phyloP scores from a whole-genome alignment of 2,113 vertebrate species.

The Nothocercus julius region DNA sequence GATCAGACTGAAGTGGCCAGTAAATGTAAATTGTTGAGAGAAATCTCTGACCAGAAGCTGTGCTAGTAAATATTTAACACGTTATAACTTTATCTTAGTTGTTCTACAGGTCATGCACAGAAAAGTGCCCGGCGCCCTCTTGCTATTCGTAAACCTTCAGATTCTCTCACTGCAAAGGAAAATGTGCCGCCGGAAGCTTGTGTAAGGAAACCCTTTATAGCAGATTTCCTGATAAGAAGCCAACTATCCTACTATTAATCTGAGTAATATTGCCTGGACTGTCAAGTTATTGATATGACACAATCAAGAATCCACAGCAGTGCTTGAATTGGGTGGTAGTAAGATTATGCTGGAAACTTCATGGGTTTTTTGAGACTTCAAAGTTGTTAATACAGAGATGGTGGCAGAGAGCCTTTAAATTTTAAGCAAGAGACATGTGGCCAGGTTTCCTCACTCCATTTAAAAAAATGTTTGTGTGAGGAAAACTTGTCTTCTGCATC shows the following conservation, averaged over 20 bases:
- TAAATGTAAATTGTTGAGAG: neutral
- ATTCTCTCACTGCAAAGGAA: slow-evolving; percentile 55
- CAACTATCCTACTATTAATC: fast-evolving
- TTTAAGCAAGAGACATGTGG: neutral
- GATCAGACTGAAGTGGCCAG: neutral
- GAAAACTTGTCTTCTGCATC: neutral
- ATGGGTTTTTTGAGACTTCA: neutral
- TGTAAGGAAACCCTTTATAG: slow-evolving; percentile 56
- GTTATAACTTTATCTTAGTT: slow-evolving; percentile 43
- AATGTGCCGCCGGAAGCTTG: slow-evolving; percentile 45
- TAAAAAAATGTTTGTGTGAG: neutral
- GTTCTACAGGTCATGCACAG: neutral
- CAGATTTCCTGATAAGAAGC: neutral
- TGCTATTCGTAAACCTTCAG: slow-evolving; percentile 49
- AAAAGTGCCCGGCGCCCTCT: slow-evolving; percentile 45
- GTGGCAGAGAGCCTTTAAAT: neutral
- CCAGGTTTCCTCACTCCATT: neutral
- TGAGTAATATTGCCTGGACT: neutral
- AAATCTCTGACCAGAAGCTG: neutral
- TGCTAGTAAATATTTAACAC: neutral
- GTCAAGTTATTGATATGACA: fast-evolving
- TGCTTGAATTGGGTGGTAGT: neutral
- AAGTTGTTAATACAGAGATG: fast-evolving
- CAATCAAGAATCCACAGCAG: neutral
- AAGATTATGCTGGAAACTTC: neutral